Base-by-base conservation (phyloP, 1,140 invertebrate species). In the Aphelenchoides besseyi region DNA sequence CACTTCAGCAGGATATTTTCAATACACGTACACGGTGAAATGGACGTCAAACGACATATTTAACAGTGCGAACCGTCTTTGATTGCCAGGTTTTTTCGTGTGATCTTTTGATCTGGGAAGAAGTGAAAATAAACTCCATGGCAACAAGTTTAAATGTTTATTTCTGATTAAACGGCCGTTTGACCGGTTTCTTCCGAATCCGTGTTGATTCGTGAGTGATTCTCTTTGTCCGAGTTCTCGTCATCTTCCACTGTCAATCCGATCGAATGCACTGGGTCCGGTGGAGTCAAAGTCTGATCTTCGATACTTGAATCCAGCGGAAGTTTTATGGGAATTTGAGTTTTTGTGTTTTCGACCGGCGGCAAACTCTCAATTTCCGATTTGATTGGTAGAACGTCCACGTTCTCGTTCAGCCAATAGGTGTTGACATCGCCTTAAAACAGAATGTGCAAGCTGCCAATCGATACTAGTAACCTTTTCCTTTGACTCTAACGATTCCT, bases 401-500 rank as follows among this genome's bases (percentile, higher is more conserved):
- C 5, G 18, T 59, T 5, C 55, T 59, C 55, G 55, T 59, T 59
- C 18, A 59, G 55, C 55, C 55, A 48, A 23, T 48, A 48, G 12
- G 41, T 48, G 41, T 48, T 48, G 12, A 48, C 41, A 23, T 48
- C 41, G 41, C 41, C 41, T 48, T 12, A 48, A 48, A 16, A 48
- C 41, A 8, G 55, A 59, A 59, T 8, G 55, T 33, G n/a, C 37
- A 41, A 41, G 37, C n/a, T 41, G 5, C 18, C 18, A 59, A 59
- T 30, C 74, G n/a, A n/a, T n/a, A 79, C 5, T 76, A 73, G 35
- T 83, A 67, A 59, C 81, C 81, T 66, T 83, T 83, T 61, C 81
- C 82, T 68, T 83, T 85, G 26, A 84, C 81, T 53, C 81, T 74
- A 2, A 83, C 83, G 48, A 82, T 82, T 2, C 82, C 82, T 32